These are phyloP conservation scores for Ganaspis brasiliensis DNA, from an alignment of 2,888 invertebrate genomes.

Conservation along the genomic window DNA sequence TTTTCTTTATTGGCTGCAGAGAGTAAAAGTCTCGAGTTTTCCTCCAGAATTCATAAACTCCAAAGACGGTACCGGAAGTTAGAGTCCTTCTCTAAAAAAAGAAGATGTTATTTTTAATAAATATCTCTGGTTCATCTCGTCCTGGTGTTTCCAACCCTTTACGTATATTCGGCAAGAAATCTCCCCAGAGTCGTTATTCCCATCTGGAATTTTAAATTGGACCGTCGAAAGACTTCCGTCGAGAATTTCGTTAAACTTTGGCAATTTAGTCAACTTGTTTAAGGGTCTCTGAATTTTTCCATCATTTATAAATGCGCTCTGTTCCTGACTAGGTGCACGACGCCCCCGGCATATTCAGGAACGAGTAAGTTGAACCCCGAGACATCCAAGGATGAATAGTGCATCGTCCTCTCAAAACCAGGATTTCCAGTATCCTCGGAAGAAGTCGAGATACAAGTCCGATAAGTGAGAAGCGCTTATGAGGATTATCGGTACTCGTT, in stretches of 20 bases:
- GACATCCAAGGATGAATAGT: conserved; percentile 27
- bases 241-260: conserved; percentile 17
- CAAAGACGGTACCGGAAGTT: neutral
- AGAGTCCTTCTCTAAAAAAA: too few species aligned
- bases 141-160: neutral
- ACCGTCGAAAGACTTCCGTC: neutral
- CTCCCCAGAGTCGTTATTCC: neutral
- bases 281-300: neutral
- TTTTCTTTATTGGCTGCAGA: conserved; percentile 14
- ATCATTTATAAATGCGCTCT: neutral
- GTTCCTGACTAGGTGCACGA: neutral
- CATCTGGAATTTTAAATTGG: conserved; percentile 17
- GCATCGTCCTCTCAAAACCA: conserved; percentile 50
- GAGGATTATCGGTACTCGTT: conserved; percentile 71
- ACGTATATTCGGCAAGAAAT: neutral
- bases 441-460: conserved; percentile 71
- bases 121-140: too few species aligned
- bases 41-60: neutral
- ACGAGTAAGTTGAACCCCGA: neutral
- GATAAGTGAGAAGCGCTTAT: conserved; percentile 74
- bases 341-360: conserved; percentile 2
- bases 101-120: too few species aligned
- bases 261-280: conserved; percentile 17
- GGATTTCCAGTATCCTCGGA: conserved; percentile 62
- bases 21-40: conserved; percentile 13